Percentiles rank a stretch among this genome's conserved stretches.
These are phyloP conservation scores for Microcebus lehilahytsara DNA, from an alignment of 2,113 vertebrate species.

Conservation along the genomic window DNA sequence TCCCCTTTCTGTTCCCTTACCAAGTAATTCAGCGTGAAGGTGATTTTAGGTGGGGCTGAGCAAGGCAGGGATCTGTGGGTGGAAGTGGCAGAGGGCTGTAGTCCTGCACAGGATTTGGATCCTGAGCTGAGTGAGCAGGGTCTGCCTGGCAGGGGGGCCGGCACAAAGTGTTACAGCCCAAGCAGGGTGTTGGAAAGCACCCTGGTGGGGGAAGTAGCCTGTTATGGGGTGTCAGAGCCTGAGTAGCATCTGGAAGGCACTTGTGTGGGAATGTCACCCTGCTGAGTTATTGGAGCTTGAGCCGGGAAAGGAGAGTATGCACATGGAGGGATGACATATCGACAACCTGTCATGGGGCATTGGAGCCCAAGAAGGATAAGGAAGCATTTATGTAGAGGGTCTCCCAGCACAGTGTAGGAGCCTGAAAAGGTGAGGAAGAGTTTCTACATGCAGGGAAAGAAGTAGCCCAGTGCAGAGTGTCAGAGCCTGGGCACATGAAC, in stretches of 20 bases:
- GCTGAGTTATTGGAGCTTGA: neutral
- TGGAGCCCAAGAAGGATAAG: neutral
- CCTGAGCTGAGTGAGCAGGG: neutral
- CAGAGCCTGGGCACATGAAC: too few species aligned
- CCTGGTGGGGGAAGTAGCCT: neutral
- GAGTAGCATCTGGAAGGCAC: neutral
- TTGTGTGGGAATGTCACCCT: neutral
- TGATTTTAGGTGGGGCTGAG: neutral
- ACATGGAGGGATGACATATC: rapidly evolving
- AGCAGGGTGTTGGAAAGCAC: rapidly evolving
- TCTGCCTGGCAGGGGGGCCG: neutral
- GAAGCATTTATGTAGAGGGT: neutral
- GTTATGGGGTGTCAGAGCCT: neutral
- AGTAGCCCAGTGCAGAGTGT: rapidly evolving
- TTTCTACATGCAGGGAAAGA: rapidly evolving
- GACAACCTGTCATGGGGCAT: too few species aligned
- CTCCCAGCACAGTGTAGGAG: neutral
- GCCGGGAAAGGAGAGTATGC: neutral
- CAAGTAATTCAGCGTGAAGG: neutral
- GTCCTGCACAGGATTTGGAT: neutral
- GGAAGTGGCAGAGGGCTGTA: neutral
- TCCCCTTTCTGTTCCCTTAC: neutral
- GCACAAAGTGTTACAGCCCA: neutral
- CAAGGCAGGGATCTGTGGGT: neutral
- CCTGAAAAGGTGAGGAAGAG: neutral